A percentile compares a stretch with the other conserved stretches of the same genome.
Evolutionary conservation across 2,113 vertebrate species (phyloP).

Genomic region (Burhinus bistriatus): DNA sequence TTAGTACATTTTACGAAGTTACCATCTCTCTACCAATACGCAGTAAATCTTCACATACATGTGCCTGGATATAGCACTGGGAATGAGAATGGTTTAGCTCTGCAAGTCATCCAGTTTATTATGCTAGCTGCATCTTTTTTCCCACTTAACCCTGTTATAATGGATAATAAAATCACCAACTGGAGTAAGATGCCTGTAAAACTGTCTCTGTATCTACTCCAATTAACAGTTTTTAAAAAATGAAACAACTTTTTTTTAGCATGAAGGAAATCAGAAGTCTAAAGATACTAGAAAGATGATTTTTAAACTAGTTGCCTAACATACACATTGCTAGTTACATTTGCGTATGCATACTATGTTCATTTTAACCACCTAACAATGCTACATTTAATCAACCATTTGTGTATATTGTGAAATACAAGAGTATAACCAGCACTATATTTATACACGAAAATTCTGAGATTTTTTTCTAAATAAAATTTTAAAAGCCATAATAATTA

Average conservation of each 20-base stretch:
- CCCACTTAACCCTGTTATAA: not conserved
- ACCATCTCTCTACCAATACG: not conserved
- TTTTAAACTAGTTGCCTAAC: not conserved
- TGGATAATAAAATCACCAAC: not conserved
- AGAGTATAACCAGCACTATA: not conserved
- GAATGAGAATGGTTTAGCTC: not conserved
- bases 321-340: not conserved
- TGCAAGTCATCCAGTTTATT: not conserved
- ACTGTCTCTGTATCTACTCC: not conserved
- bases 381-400: not conserved
- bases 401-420: not conserved
- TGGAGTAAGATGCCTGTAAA: not conserved
- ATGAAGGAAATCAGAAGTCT: not conserved
- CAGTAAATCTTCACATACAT: not conserved
- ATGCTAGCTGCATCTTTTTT: not conserved
- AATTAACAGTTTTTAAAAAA: not conserved
- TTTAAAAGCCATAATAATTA: not conserved
- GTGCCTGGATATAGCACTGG: not conserved
- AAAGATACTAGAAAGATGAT: not conserved
- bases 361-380: not conserved
- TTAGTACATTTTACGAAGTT: not conserved
- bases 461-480: not conserved
- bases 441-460: not conserved
- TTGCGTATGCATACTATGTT: not conserved
- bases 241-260: not conserved